Conservation (phyloP, 1,140 invertebrate genomes). For the Octopus sinensis region DNA sequence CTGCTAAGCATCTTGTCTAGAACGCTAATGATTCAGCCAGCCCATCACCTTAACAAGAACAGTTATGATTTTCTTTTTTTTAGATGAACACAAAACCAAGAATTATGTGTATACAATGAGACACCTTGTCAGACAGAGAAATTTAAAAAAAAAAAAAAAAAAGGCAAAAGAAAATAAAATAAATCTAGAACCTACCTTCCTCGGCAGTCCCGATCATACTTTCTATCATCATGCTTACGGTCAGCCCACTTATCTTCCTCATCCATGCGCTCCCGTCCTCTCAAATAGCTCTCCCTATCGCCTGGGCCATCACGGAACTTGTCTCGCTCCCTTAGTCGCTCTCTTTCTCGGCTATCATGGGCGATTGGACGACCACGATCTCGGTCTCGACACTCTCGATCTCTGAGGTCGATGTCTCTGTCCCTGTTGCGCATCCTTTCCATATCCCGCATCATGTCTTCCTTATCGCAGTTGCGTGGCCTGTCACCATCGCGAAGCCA, state of each 20-base stretch:
- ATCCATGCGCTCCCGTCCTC: background rate
- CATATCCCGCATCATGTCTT: background rate
- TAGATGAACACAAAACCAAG: too few relatives aligned
- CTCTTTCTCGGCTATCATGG: background rate
- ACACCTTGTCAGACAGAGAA: too few relatives aligned
- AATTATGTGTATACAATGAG: too few relatives aligned
- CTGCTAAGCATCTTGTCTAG: too few relatives aligned
- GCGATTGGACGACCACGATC: background rate
- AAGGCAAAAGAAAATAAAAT: background rate
- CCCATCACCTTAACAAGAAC: too few relatives aligned
- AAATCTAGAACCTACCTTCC: background rate
- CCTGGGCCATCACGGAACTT: slow-evolving; percentile 17
- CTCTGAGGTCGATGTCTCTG: background rate
- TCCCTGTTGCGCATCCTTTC: background rate
- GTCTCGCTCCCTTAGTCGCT: slow-evolving; percentile 19
- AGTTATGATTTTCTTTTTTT: too few relatives aligned
- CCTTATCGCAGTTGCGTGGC: background rate
- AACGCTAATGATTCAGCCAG: too few relatives aligned
- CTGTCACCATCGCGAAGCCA: background rate
- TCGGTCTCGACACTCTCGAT: background rate
- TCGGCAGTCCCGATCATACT: slow-evolving; percentile 15
- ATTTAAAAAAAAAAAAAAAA: too few relatives aligned
- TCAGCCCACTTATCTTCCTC: slow-evolving; percentile 6
- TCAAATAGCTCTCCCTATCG: background rate
- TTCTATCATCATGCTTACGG: slow-evolving; percentile 14